A percentile compares a stretch with the other conserved stretches of the same genome.
phyloP scores from a whole-genome alignment of 2,888 invertebrate species.

The Tinea trinotella region DNA sequence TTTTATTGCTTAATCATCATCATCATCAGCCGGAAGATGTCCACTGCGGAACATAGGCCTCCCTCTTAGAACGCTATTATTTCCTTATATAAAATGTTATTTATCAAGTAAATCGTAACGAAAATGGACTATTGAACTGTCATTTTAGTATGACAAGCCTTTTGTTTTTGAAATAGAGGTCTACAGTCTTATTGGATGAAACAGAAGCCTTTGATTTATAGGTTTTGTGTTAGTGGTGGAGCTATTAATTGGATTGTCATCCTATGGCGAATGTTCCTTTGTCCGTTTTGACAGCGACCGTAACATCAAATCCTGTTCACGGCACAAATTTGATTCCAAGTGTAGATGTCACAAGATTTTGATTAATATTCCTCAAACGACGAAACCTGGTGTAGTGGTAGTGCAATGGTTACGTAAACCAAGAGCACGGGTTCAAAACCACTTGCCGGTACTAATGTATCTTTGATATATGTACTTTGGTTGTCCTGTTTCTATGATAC shows the following conservation, averaged over 20 bases:
- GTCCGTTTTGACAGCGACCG: neutral
- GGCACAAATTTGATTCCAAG: conserved; percentile 2
- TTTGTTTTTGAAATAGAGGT: neutral
- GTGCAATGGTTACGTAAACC: too few species aligned
- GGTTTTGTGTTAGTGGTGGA: neutral
- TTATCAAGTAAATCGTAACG: too few species aligned
- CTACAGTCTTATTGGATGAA: neutral
- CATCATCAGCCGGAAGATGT: too few species aligned
- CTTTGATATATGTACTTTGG: too few species aligned
- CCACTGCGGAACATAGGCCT: too few species aligned
- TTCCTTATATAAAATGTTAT: too few species aligned
- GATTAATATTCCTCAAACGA: neutral
- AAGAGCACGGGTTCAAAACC: too few species aligned
- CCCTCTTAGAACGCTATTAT: too few species aligned
- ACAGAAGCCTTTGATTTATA: neutral
- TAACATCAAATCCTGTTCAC: neutral
- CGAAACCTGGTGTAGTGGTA: too few species aligned
- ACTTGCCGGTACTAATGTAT: too few species aligned
- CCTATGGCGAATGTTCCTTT: neutral
- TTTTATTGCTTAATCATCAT: too few species aligned
- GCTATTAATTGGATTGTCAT: neutral
- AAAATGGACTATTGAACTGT: neutral
- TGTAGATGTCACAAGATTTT: conserved; percentile 1
- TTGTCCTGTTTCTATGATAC: too few species aligned
- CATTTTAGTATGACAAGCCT: neutral